These are phyloP conservation scores for Potamilus streckersoni DNA, from an alignment of 1,140 invertebrate species.

Conservation along the genomic window DNA sequence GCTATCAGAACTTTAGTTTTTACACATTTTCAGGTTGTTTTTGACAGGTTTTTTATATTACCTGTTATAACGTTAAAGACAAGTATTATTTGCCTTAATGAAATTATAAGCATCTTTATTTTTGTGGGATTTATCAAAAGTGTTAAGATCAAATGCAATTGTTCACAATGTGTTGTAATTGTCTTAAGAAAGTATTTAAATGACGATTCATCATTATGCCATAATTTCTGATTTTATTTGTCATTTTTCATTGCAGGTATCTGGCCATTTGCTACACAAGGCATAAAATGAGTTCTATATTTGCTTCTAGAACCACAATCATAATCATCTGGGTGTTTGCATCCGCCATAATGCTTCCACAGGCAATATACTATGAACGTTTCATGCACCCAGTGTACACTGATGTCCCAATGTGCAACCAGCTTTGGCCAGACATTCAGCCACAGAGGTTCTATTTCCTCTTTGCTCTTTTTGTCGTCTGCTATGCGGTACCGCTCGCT, in stretches of 20 bases:
- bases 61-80: conserved; percentile 74
- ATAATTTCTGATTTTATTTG: too few relatives aligned
- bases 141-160: neutral
- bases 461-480: conserved; percentile 87
- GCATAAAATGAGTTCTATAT: conserved; percentile 89
- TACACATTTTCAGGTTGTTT: too few relatives aligned
- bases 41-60: too few relatives aligned
- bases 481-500: conserved; percentile 90
- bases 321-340: conserved; percentile 91
- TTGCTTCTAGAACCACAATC: conserved; percentile 88
- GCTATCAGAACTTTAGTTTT: too few relatives aligned
- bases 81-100: conserved; percentile 90
- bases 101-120: conserved; percentile 92
- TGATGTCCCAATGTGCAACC: conserved; percentile 40
- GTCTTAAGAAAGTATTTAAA: neutral
- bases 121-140: conserved; percentile 65
- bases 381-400: conserved; percentile 24
- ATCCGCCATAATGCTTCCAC: conserved; percentile 85
- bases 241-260: conserved; percentile 76
- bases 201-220: neutral
- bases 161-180: neutral
- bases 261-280: conserved; percentile 94
- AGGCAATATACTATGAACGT: conserved; percentile 87
- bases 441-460: conserved; percentile 88
- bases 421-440: conserved; percentile 63